Evolutionary conservation across 2,888 invertebrate species (phyloP).

Genomic region (Chouioia cunea): DNA sequence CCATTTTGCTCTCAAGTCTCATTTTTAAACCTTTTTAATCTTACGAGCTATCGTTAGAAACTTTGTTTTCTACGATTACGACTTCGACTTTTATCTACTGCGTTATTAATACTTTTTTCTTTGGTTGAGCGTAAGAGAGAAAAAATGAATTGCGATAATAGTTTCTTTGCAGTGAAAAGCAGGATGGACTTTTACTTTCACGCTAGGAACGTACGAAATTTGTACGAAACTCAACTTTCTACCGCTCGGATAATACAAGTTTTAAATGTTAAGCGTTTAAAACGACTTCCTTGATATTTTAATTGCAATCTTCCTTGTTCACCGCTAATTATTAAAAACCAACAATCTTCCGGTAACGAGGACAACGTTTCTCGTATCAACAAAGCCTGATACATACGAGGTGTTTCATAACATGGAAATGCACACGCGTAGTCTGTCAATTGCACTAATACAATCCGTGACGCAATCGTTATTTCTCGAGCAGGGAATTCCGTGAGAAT

Average conservation of each 20-base stretch:
- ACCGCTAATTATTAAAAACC: too few relatives aligned
- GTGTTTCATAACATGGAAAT: not conserved
- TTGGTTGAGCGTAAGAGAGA: not conserved
- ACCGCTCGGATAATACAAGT: too few relatives aligned
- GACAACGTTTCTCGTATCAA: too few relatives aligned
- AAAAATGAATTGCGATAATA: not conserved
- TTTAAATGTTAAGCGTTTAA: too few relatives aligned
- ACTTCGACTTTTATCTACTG: not conserved
- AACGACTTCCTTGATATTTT: too few relatives aligned
- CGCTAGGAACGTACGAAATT: too few relatives aligned
- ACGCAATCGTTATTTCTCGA: too few relatives aligned
- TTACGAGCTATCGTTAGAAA: constrained; percentile 31
- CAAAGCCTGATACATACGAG: too few relatives aligned
- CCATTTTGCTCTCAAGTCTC: not conserved
- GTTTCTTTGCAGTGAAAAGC: constrained; percentile 2
- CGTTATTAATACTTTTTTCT: not conserved
- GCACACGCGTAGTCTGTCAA: not conserved
- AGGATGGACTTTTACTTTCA: constrained; percentile 1
- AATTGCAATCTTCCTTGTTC: too few relatives aligned
- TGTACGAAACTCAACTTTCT: too few relatives aligned
- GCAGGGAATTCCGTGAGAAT: constrained; percentile 6
- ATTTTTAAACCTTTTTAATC: constrained; percentile 13
- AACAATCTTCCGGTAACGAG: too few relatives aligned
- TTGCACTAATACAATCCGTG: not conserved
- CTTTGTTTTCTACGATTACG: constrained; percentile 21